Evolutionary conservation across 2,797 vertebrate species (phyloP).

Genomic region (Babyrousa celebensis): DNA sequence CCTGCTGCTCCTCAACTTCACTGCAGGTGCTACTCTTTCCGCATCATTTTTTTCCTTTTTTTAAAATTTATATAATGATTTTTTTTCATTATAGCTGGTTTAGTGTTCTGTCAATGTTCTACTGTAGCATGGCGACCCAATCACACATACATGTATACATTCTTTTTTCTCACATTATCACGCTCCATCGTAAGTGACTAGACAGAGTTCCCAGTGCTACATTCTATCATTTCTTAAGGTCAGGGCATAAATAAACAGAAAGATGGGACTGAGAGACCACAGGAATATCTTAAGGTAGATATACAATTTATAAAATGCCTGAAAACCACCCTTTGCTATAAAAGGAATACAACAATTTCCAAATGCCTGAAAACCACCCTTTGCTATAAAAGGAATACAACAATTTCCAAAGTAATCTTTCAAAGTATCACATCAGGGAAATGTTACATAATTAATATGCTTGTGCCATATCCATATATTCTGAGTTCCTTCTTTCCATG

Average conservation of each 20-base stretch:
- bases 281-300: not conserved
- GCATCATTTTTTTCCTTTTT: too few species aligned
- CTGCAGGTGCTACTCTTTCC: not conserved
- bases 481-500: not conserved
- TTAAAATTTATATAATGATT: too few species aligned
- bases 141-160: too few species aligned
- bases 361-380: slow-evolving; percentile 25
- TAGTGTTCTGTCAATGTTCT: too few species aligned
- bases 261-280: not conserved
- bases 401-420: slow-evolving; percentile 16
- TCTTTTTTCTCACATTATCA: too few species aligned
- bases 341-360: slow-evolving; percentile 47
- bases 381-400: slow-evolving; percentile 58
- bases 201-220: too few species aligned
- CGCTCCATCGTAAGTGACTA: too few species aligned
- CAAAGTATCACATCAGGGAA: slow-evolving; percentile 7
- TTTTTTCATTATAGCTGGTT: too few species aligned
- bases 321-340: slow-evolving; percentile 48
- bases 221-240: not conserved
- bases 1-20: not conserved
- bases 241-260: slow-evolving; percentile 1
- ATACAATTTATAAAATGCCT: slow-evolving; percentile 36
- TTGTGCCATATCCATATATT: not conserved
- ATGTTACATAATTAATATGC: not conserved
- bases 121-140: too few species aligned